Evolutionary conservation across 2,113 vertebrate genomes (phyloP), one percentile per base, ranked within the genome.

Genomic region (Hemiscyllium ocellatum): DNA sequence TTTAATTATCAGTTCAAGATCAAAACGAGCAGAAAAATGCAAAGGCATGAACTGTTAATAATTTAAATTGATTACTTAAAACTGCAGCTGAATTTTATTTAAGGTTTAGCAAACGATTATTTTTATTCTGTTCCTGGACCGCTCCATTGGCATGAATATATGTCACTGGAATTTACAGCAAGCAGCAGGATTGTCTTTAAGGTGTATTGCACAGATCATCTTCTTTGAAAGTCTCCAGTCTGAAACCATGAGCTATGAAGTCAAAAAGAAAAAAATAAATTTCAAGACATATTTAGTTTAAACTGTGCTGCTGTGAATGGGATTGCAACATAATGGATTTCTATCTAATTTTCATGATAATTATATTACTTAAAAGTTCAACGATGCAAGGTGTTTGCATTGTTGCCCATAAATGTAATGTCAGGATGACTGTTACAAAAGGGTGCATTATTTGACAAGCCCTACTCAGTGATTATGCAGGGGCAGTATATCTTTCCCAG

Each of bases 1-100:
- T 93, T 93, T 93, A 93, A 93, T 93, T 93, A 93, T 93, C 61
- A 93, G 61, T 37, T 24, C 33, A 93, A 68, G 89, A 93, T 93
- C 33, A 61, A 93, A 66, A 93, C 68, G n/a, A 90, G 65, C 61
- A 66, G 52, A 90, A 61, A 90, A 66, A 66, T 93, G 89, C 33
- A 93, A 93, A 93, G 89, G 61, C 89, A 66, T 33, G 33, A 5
- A 33, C 37, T 93, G 89, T 68, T 93, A 93, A 93, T 93, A 93
- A 93, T 93, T 93, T 93, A 66, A 93, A 93, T 93, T 93, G 89
- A 93, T 93, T 66, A 68, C 61, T 93, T 66, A 37, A 65, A 93
- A 66, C n/a, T 93, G 61, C 89, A 66, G 89, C 89, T 93, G 89
- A 93, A 93, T 66, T 37, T 93, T 68, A 93, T 93, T 93, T 93